A percentile compares a stretch with the other conserved stretches of the same genome.
Evolutionary conservation across 2,888 invertebrate species (phyloP).

Genomic region (Philonicus albiceps): DNA sequence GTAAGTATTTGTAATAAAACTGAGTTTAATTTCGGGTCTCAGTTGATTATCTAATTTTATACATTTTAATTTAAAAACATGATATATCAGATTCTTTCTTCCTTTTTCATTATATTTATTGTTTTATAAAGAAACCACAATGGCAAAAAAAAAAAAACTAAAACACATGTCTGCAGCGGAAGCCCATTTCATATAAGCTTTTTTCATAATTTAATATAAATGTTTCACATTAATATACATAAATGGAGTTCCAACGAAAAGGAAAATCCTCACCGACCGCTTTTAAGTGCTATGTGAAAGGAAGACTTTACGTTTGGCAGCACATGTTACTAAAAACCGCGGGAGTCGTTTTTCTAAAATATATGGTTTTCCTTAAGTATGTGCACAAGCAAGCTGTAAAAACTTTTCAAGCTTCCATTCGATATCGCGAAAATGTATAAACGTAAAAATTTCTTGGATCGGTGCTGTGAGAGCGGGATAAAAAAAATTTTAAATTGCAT

Average conservation of each 20-base stretch:
- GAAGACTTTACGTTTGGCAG: background rate
- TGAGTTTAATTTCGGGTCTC: no score
- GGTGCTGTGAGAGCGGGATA: background rate
- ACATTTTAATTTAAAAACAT: no score
- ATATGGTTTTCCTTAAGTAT: background rate
- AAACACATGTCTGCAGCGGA: slow-evolving; percentile 5
- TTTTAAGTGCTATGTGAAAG: background rate
- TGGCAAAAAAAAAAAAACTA: background rate
- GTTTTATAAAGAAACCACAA: background rate
- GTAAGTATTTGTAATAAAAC: no score
- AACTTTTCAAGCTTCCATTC: background rate
- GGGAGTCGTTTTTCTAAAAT: background rate
- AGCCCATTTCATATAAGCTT: background rate
- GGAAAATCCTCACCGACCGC: background rate
- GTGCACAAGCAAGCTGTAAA: background rate
- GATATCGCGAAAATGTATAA: background rate
- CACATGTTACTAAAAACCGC: background rate
- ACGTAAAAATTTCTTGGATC: background rate
- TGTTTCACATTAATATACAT: background rate
- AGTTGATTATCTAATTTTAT: no score
- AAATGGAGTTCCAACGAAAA: background rate
- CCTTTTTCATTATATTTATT: background rate
- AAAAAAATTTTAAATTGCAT: background rate
- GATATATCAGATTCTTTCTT: no score
- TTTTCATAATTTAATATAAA: background rate